phyloP scores from a whole-genome alignment of 2,797 vertebrate genomes.

The Acanthurus leucopareius region DNA sequence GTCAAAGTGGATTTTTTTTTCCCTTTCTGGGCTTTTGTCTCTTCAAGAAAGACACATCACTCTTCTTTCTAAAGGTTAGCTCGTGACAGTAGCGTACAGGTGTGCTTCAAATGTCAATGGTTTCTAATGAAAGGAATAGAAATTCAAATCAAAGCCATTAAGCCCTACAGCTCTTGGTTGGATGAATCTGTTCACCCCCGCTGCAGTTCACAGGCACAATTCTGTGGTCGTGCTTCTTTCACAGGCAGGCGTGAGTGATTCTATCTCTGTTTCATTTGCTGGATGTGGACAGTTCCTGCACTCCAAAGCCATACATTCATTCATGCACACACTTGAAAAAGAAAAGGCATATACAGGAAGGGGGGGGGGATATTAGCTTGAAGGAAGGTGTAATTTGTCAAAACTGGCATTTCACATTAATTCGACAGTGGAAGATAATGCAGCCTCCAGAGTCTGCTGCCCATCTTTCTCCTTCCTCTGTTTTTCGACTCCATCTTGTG shows the following conservation, averaged over 20 bases:
- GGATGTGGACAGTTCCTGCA: conserved; percentile 38
- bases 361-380: conserved; percentile 45
- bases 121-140: conserved; percentile 67
- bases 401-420: conserved; percentile 62
- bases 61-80: conserved; percentile 69
- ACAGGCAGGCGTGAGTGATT: conserved; percentile 53
- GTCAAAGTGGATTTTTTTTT: conserved; percentile 6
- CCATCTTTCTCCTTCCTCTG: conserved; percentile 43
- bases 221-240: conserved; percentile 41
- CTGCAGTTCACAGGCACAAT: conserved; percentile 32
- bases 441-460: conserved; percentile 44
- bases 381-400: conserved; percentile 66
- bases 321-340: conserved; percentile 44
- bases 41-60: conserved; percentile 44
- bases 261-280: conserved; percentile 63
- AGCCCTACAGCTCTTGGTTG: conserved; percentile 42
- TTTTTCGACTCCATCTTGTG: conserved; percentile 63
- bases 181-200: conserved; percentile 37
- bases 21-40: conserved; percentile 45
- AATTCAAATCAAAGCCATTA: conserved; percentile 73
- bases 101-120: conserved; percentile 78
- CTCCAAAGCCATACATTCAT: conserved; percentile 43
- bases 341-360: conserved; percentile 62
- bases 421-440: conserved; percentile 64
- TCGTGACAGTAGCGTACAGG: conserved; percentile 50